phyloP scores from a whole-genome alignment of 2,797 vertebrate genomes.

The Spondyliosoma cantharus region DNA sequence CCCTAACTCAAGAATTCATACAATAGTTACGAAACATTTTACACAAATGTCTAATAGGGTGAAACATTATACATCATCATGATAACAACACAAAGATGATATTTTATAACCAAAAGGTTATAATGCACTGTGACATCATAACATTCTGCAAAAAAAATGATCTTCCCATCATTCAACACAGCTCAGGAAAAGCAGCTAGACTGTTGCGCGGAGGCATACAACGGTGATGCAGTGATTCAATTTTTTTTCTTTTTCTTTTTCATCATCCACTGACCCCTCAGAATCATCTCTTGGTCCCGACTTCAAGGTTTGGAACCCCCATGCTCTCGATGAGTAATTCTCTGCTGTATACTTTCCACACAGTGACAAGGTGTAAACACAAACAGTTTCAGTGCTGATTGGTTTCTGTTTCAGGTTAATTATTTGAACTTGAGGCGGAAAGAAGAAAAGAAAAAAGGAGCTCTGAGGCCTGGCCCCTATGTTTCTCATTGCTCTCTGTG shows the following conservation, averaged over 20 bases:
- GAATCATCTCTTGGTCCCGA: neutral
- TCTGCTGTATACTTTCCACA: neutral
- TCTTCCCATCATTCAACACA: too few species aligned
- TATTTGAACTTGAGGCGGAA: neutral
- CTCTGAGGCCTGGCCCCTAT: neutral
- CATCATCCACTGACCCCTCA: neutral
- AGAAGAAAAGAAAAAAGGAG: neutral
- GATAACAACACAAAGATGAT: too few species aligned
- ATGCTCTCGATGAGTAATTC: neutral
- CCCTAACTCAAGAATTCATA: too few species aligned
- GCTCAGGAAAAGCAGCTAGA: too few species aligned
- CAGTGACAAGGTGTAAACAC: slow-evolving; percentile 3
- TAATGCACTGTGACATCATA: too few species aligned
- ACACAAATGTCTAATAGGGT: too few species aligned
- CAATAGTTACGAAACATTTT: too few species aligned
- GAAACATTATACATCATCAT: too few species aligned
- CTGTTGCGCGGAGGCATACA: too few species aligned
- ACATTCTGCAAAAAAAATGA: too few species aligned
- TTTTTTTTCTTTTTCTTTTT: neutral
- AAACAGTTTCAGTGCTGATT: neutral
- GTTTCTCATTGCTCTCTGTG: slow-evolving; percentile 8
- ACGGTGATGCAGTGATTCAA: too few species aligned
- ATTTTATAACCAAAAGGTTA: too few species aligned
- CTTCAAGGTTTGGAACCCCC: neutral
- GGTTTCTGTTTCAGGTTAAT: slow-evolving; percentile 18